Evolutionary conservation across 2,888 invertebrate species (phyloP).

Genomic region (Synanthedon vespiformis): DNA sequence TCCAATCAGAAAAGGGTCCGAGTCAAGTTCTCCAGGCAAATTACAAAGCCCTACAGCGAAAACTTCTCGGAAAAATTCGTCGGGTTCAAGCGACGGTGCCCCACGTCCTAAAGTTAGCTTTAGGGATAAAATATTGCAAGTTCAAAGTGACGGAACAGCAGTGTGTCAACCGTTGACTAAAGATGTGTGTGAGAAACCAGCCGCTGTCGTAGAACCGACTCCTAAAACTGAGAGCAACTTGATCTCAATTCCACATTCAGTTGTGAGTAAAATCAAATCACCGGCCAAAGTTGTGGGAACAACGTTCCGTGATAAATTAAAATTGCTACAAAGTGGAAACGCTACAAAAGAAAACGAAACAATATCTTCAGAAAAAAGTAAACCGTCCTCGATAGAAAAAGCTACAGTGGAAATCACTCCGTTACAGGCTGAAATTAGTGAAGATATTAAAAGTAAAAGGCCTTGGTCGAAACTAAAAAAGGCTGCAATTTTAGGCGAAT

Average conservation of each 20-base stretch:
- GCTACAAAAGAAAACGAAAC: conserved; percentile 38
- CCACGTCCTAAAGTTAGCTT: conserved; percentile 72
- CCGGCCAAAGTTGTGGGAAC: conserved; percentile 61
- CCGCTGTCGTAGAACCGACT: conserved; percentile 55
- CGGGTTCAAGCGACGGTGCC: conserved; percentile 53
- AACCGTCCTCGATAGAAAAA: conserved; percentile 33
- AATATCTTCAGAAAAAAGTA: conserved; percentile 32
- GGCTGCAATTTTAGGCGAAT: conserved; percentile 73
- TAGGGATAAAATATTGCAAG: conserved; percentile 71
- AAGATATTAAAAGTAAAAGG: conserved; percentile 63
- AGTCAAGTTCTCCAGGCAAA: conserved; percentile 62
- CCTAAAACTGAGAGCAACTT: conserved; percentile 57
- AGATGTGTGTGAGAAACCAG: conserved; percentile 52
- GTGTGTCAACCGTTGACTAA: conserved; percentile 56
- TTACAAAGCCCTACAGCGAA: conserved; percentile 58
- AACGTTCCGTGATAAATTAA: conserved; percentile 62
- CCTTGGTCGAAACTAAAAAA: conserved; percentile 85
- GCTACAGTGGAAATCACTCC: conserved; percentile 37
- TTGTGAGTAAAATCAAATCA: conserved; percentile 65
- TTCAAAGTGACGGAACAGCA: conserved; percentile 65
- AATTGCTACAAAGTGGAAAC: conserved; percentile 48
- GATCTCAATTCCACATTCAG: conserved; percentile 64
- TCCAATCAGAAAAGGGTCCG: conserved; percentile 61
- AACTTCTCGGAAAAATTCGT: conserved; percentile 62
- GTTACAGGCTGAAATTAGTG: conserved; percentile 35